These are phyloP conservation scores for Sebastes steindachneri DNA, from an alignment of 2,797 vertebrate genomes.

Conservation along the genomic window DNA sequence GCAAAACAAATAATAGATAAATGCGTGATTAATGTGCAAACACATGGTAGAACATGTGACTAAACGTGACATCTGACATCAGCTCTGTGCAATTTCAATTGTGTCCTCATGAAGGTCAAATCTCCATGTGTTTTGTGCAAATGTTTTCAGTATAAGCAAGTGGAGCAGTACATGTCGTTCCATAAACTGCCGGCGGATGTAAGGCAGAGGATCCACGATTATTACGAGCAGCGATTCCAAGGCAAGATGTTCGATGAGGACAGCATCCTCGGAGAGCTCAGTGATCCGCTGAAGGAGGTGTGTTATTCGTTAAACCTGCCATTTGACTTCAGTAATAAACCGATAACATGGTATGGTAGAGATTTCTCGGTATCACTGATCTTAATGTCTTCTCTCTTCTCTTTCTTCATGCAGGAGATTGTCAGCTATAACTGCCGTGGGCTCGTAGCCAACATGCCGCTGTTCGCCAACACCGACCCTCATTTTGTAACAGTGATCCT, in stretches of 20 bases:
- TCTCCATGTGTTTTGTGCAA: conserved; percentile 34
- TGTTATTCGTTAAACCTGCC: conserved; percentile 16
- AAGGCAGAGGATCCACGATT: conserved; percentile 95
- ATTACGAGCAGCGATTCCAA: conserved; percentile 96
- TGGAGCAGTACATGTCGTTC: conserved; percentile 99
- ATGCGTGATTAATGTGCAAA: conserved; percentile 19
- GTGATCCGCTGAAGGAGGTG: conserved; percentile 94
- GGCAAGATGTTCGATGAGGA: conserved; percentile 99
- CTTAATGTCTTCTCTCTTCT: neutral
- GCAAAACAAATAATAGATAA: conserved; percentile 41
- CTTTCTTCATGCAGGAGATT: conserved; percentile 83
- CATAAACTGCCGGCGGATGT: conserved; percentile 95
- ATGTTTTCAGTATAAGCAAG: conserved; percentile 92
- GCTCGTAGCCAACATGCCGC: conserved; percentile 92
- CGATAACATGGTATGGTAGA: neutral
- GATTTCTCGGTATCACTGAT: neutral
- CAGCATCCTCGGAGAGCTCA: conserved; percentile 95
- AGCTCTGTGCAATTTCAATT: neutral
- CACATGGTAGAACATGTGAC: conserved; percentile 60
- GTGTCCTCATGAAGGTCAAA: conserved; percentile 12
- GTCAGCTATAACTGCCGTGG: conserved; percentile 94
- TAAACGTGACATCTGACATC: conserved; percentile 33
- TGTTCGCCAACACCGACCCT: conserved; percentile 89
- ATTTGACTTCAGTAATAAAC: neutral
- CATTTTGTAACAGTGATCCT: conserved; percentile 94